phyloP scores from a whole-genome alignment of 2,113 vertebrate species.

The Seriola rivoliana region DNA sequence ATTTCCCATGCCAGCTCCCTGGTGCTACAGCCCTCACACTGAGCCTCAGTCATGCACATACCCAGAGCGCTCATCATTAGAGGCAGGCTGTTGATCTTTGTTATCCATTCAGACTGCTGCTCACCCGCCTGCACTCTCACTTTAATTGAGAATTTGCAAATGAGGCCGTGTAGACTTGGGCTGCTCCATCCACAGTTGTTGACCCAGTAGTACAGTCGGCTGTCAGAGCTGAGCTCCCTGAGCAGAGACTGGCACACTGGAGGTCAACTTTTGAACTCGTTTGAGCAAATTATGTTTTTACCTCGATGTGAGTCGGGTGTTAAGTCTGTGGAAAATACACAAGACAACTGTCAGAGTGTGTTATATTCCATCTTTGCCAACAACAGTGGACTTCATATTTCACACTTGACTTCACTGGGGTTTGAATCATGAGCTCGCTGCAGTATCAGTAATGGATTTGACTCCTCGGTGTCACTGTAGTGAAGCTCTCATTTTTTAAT shows the following conservation, averaged over 20 bases:
- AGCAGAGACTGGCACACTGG: slow-evolving; percentile 15
- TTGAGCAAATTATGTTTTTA: slow-evolving; percentile 43
- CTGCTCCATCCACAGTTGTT: slow-evolving; percentile 32
- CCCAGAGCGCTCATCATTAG: slow-evolving; percentile 71
- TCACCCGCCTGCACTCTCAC: slow-evolving; percentile 53
- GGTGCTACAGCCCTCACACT: slow-evolving; percentile 49
- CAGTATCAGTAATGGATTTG: slow-evolving; percentile 41
- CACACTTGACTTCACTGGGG: slow-evolving; percentile 16
- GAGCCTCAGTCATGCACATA: slow-evolving; percentile 33
- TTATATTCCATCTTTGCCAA: slow-evolving; percentile 10
- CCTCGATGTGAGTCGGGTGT: not conserved
- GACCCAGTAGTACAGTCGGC: slow-evolving; percentile 41
- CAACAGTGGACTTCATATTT: slow-evolving; percentile 31
- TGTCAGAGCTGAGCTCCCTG: slow-evolving; percentile 36
- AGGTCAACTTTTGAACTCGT: slow-evolving; percentile 54
- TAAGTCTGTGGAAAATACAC: slow-evolving; percentile 9
- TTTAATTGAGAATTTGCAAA: slow-evolving; percentile 82
- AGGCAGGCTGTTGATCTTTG: slow-evolving; percentile 74
- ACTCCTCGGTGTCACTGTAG: slow-evolving; percentile 33
- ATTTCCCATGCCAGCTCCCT: slow-evolving; percentile 54
- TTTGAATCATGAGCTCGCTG: slow-evolving; percentile 11
- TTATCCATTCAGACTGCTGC: slow-evolving; percentile 65
- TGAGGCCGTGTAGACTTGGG: slow-evolving; percentile 55
- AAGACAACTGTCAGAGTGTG: not conserved
- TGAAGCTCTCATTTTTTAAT: slow-evolving; percentile 27